Base-by-base conservation (phyloP, 2,113 vertebrate species). In the Festucalex cinctus region DNA sequence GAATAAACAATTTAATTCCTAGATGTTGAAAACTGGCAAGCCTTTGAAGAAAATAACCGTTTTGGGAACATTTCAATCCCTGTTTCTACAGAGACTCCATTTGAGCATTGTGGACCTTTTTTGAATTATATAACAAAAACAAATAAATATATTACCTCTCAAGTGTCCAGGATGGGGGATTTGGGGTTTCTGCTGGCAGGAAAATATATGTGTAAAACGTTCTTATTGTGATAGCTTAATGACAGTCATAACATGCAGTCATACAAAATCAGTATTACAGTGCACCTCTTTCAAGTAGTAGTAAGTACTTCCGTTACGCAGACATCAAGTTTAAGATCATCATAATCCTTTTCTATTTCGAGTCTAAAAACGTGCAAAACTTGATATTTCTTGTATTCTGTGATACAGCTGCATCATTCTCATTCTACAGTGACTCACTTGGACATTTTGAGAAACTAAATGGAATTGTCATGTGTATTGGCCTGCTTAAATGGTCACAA, bases 11-110 rank as follows among this genome's bases (percentile, higher is more conserved):
- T 67, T 83, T 57, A 65, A 72, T 70, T 59, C 20, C 58, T 14
- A 56, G 5, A 63, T 73, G 36, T 32, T 54, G 28, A 58, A 70
- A 64, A 64, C 59, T 61, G 59, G 46, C 36, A 28, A 54, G 56
- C 20, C 72, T 78, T 68, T 73, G 57, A 79, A 70, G 66, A 66
- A 61, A 69, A 44, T 17, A 74, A 71, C 65, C 51, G 17, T 61
- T 74, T 24, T 65, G 54, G 43, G 19, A 44, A 71, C 62, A 49
- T 41, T 14, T 41, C 16, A 48, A 3, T 62, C 51, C 49, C 58
- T 76, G 68, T 57, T 73, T n/a, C 35, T 19, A 46, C 54, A 61
- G 66, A 62, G 39, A 66, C 57, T 43, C 16, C 66, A 37, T 44
- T 51, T 63, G 48, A 60, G 1, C 59, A 41, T 54, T 76, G 48